Evolutionary conservation across 2,888 invertebrate species (phyloP), one percentile per base, ranked within the genome.

Genomic region (Ochropleura leucogaster): DNA sequence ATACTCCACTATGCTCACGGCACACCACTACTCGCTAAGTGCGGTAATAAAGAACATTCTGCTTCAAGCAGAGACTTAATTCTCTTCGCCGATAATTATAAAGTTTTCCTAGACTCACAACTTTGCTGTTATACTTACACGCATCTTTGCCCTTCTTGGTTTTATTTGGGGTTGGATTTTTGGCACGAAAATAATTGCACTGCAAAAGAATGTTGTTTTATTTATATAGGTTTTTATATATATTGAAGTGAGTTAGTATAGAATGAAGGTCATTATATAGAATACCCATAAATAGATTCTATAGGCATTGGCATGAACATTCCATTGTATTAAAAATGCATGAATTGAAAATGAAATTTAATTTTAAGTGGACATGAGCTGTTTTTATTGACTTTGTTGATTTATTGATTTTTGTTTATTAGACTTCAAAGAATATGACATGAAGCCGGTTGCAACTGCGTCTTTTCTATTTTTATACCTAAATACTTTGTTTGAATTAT

Each of bases 41-140:
- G 84, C 72, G 75, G 85, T 88, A 89, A 88, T 88, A 88, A 86
- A 89, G 89, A 83, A 86, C 87, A 84, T 85, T 73, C 82, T 81
- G 47, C 68, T 79, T 80, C 71, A 83, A 79, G 80, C 76, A 80
- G 74, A 79, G 70, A 81, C 77, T 83, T 84, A 72, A 87, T 84
- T 86, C 78, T 60, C 80, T 69, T 42, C 30, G 64, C 68, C 69
- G 55, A 77, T 87, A 68, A 85, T 79, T 77, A 75, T 55, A 63
- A 87, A 83, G 77, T 85, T 82, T 57, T 47, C 3, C 42, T 64
- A 72, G 57, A 67, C 44, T 53, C 44, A 51, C 30, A 79, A 82
- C 74, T 77, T 85, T 57, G 69, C 57, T 74, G 20, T 75, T 77
- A 66, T 42, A 65, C 62, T 68, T 65, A 69, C 53, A 69, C 64